phyloP scores from a whole-genome alignment of 2,113 vertebrate genomes.

The Cyanistes caeruleus region DNA sequence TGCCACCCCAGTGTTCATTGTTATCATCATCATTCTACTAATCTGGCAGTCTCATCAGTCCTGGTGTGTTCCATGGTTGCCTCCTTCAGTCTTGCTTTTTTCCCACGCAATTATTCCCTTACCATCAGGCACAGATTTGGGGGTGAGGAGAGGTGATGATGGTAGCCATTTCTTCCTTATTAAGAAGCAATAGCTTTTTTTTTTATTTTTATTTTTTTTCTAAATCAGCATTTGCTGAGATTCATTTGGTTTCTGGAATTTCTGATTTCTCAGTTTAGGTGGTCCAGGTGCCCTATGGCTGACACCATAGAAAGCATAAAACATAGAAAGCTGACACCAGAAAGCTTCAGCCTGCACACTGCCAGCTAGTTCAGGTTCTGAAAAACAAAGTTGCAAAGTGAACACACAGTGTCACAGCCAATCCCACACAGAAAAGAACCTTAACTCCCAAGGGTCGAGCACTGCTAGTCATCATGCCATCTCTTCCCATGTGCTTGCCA shows the following conservation, averaged over 20 bases:
- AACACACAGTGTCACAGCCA: not conserved
- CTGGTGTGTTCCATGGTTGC: not conserved
- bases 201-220: not conserved
- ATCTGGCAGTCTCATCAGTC: not conserved
- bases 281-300: not conserved
- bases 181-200: not conserved
- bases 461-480: not conserved
- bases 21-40: not conserved
- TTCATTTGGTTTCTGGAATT: not conserved
- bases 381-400: not conserved
- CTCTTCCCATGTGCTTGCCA: not conserved
- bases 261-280: not conserved
- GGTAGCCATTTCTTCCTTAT: not conserved
- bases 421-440: not conserved
- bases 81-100: not conserved
- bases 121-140: not conserved
- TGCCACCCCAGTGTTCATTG: not conserved
- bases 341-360: not conserved
- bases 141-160: not conserved
- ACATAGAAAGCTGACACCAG: not conserved
- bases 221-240: not conserved
- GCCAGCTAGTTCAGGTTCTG: not conserved
- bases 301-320: not conserved
- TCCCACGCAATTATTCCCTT: not conserved
- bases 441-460: not conserved